A percentile compares a stretch with the other conserved stretches of the same genome.
These are phyloP conservation scores for Uloborus plumipes DNA, from an alignment of 2,888 invertebrate genomes.

Conservation along the genomic window DNA sequence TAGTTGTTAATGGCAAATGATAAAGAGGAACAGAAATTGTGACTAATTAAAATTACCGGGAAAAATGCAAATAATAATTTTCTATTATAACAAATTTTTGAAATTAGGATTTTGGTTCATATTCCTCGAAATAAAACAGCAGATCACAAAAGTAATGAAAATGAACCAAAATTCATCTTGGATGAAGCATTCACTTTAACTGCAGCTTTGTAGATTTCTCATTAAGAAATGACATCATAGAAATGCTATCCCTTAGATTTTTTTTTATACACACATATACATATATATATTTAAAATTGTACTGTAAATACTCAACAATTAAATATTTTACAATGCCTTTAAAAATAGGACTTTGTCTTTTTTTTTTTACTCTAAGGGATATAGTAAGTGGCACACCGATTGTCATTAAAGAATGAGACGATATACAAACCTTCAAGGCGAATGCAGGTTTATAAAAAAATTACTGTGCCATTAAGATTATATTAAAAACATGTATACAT, in stretches of 20 bases:
- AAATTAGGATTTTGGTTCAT: too few relatives aligned
- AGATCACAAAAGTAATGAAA: too few relatives aligned
- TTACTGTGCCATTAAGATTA: too few relatives aligned
- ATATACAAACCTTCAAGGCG: slow-evolving; percentile 16
- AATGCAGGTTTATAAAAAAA: too few relatives aligned
- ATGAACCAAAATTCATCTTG: too few relatives aligned
- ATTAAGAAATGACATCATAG: slow-evolving; percentile 55
- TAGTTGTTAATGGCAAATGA: slow-evolving; percentile 54
- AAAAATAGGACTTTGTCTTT: slow-evolving; percentile 59
- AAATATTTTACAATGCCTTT: slow-evolving; percentile 61
- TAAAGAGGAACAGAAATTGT: slow-evolving; percentile 24
- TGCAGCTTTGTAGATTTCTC: slow-evolving; percentile 44
- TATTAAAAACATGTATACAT: too few relatives aligned
- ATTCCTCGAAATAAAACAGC: too few relatives aligned
- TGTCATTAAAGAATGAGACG: slow-evolving; percentile 41
- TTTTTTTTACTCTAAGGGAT: slow-evolving; percentile 46
- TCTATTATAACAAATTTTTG: too few relatives aligned
- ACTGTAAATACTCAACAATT: slow-evolving; percentile 61
- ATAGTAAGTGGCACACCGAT: slow-evolving; percentile 49
- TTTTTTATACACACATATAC: slow-evolving; percentile 26
- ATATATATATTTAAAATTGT: slow-evolving; percentile 63
- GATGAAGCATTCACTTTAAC: background rate
- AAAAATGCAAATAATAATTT: background rate
- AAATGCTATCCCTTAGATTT: slow-evolving; percentile 56
- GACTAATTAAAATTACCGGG: slow-evolving; percentile 16